phyloP scores from a whole-genome alignment of 2,113 vertebrate genomes.

The Psophia crepitans region DNA sequence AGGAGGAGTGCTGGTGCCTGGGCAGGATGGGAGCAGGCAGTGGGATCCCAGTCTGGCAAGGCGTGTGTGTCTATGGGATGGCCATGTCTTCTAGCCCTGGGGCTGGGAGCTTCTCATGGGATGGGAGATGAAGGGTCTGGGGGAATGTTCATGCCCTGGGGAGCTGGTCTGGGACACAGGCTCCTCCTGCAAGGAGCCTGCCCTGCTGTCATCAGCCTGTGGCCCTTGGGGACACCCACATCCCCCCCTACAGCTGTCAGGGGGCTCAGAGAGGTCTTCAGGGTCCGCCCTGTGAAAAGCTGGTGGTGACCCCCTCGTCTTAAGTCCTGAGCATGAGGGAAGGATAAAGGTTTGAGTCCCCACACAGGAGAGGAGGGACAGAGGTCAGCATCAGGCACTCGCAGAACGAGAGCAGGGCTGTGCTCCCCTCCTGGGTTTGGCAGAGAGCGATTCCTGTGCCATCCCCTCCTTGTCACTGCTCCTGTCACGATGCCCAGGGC shows the following conservation, averaged over 20 bases:
- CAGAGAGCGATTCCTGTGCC: neutral
- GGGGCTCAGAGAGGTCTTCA: neutral
- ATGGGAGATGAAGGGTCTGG: fast-evolving
- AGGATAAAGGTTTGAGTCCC: neutral
- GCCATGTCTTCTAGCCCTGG: neutral
- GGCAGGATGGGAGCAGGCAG: neutral
- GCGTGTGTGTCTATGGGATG: fast-evolving
- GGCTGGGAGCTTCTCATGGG: neutral
- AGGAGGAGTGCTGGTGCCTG: neutral
- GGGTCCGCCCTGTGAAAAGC: neutral
- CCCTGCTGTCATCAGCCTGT: neutral
- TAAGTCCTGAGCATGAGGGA: fast-evolving
- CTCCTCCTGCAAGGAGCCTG: neutral
- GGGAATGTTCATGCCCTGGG: neutral
- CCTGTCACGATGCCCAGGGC: fast-evolving
- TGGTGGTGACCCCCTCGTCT: neutral
- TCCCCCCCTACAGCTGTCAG: neutral
- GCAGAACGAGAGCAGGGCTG: neutral
- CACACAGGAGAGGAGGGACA: neutral
- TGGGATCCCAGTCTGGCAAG: neutral
- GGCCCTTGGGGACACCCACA: neutral
- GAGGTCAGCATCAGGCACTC: fast-evolving
- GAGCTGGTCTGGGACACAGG: neutral
- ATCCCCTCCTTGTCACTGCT: fast-evolving
- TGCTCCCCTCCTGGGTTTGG: neutral